Percentiles rank a stretch among this genome's conserved stretches.
phyloP scores from a whole-genome alignment of 2,888 invertebrate species.

The Podotricha telesiphe region DNA sequence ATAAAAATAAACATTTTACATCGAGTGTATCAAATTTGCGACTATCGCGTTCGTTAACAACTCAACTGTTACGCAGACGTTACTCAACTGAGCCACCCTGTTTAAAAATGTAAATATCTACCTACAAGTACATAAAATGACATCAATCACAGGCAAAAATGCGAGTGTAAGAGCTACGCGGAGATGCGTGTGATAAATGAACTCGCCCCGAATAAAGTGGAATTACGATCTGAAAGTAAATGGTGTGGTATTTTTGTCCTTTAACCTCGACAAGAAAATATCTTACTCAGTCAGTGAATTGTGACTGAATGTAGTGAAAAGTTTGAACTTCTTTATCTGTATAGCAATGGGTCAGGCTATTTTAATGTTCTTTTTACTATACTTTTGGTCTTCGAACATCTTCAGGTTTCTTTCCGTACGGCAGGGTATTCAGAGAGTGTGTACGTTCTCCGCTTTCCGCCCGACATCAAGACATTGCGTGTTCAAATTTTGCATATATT shows the following conservation, averaged over 20 bases:
- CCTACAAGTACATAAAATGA: constrained; percentile 23
- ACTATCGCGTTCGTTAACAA: too few species aligned
- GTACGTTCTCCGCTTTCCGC: too few species aligned
- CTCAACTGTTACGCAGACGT: too few species aligned
- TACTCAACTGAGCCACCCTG: too few species aligned
- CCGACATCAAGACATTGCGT: too few species aligned
- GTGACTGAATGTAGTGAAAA: constrained; percentile 1
- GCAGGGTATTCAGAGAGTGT: too few species aligned
- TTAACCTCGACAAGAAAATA: constrained; percentile 11
- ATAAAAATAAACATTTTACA: too few species aligned
- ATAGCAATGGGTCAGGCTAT: not conserved
- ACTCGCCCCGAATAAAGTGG: constrained; percentile 31
- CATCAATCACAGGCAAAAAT: constrained; percentile 35
- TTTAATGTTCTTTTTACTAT: not conserved
- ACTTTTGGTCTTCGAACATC: not conserved
- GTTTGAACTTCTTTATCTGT: not conserved
- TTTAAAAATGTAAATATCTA: too few species aligned
- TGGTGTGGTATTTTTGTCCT: constrained; percentile 15
- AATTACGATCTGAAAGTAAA: constrained; percentile 26
- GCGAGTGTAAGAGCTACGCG: constrained; percentile 18
- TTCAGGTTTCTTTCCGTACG: too few species aligned
- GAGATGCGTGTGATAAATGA: constrained; percentile 40
- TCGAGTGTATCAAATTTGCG: too few species aligned
- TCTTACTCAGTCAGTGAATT: constrained; percentile 7
- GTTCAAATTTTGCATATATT: too few species aligned